Evolutionary conservation across 2,888 invertebrate species (phyloP).

Genomic region (Mamestra brassicae): DNA sequence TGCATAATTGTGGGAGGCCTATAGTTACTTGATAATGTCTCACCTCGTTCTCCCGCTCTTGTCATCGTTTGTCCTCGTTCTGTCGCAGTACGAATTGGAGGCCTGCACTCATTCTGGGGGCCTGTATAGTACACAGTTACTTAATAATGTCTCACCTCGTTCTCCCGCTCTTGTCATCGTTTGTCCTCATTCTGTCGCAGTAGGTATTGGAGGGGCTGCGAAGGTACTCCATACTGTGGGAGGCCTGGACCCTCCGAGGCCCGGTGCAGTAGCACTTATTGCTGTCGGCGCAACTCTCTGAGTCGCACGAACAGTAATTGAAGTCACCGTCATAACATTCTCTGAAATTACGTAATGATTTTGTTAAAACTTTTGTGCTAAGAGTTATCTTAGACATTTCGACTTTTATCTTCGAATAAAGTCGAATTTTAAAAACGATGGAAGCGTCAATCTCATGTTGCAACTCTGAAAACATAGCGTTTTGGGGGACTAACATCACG

Average conservation of each 20-base stretch:
- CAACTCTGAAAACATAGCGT: too few relatives aligned
- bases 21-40: conserved; percentile 18
- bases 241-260: conserved; percentile 79
- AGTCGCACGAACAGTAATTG: conserved; percentile 94
- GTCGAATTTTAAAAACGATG: too few relatives aligned
- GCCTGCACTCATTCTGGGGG: neutral
- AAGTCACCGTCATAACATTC: conserved; percentile 84
- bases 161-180: conserved; percentile 83
- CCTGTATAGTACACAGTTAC: neutral
- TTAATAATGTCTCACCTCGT: conserved; percentile 72
- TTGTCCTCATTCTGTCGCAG: conserved; percentile 82
- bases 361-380: neutral
- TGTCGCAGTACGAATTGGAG: neutral
- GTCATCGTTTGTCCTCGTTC: neutral
- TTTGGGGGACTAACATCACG: too few relatives aligned
- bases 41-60: conserved; percentile 63
- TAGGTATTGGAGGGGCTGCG: conserved; percentile 86
- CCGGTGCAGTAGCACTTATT: conserved; percentile 96
- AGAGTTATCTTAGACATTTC: too few relatives aligned
- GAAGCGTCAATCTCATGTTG: too few relatives aligned
- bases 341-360: conserved; percentile 71
- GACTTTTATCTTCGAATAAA: too few relatives aligned
- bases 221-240: conserved; percentile 90
- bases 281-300: conserved; percentile 96
- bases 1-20: neutral